These are phyloP conservation scores for Tipula helvola DNA, from an alignment of 2,888 invertebrate species.

Conservation along the genomic window DNA sequence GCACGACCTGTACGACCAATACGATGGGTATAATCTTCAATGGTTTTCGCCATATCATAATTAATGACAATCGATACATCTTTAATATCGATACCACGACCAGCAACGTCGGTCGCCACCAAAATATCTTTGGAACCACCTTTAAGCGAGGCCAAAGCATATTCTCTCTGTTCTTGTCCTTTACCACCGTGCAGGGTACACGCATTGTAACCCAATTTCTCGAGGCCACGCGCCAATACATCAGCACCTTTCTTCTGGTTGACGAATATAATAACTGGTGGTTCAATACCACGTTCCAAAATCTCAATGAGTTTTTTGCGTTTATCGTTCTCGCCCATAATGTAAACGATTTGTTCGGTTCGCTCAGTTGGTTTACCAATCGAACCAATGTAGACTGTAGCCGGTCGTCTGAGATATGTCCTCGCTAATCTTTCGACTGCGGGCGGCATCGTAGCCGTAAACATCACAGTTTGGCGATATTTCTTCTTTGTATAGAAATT, in stretches of 20 bases:
- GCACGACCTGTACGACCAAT: conserved; percentile 99
- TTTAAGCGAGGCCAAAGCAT: conserved; percentile 92
- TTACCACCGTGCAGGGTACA: conserved; percentile 98
- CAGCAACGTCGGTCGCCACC: conserved; percentile 98
- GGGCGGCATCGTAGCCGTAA: conserved; percentile 99
- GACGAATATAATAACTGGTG: conserved; percentile 98
- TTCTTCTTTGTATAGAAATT: conserved; percentile 95
- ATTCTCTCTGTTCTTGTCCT: conserved; percentile 98
- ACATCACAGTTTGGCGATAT: conserved; percentile 99
- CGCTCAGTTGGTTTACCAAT: conserved; percentile 95
- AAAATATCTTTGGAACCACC: conserved; percentile 93
- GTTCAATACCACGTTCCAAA: conserved; percentile 78
- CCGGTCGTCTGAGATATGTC: conserved; percentile 87
- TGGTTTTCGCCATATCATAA: conserved; percentile 99
- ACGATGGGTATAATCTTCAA: conserved; percentile 96
- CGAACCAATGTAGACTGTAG: conserved; percentile 95
- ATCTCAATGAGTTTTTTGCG: conserved; percentile 92
- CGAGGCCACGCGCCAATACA: conserved; percentile 90
- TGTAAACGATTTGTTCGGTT: conserved; percentile 93
- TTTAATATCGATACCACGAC: conserved; percentile 99
- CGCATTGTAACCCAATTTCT: conserved; percentile 93
- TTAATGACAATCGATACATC: conserved; percentile 98
- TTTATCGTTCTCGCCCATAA: conserved; percentile 93
- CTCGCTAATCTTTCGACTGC: conserved; percentile 94
- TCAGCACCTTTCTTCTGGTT: conserved; percentile 99